Conservation (phyloP, 2,888 invertebrate species). For the Lottia scabra region DNA sequence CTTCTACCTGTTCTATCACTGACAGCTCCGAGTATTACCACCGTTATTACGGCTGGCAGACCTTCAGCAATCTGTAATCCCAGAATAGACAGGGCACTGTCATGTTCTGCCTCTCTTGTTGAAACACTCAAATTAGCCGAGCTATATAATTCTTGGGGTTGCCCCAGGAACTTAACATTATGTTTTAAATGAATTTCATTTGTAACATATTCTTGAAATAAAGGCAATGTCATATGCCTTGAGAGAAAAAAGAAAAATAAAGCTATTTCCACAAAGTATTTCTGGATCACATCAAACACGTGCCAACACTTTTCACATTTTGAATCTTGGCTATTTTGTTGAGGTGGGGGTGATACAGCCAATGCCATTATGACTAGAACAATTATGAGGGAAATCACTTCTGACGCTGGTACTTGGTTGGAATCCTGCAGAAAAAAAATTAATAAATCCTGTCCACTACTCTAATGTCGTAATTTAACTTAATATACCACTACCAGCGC, state of each 20-base stretch:
- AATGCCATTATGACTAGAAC: neutral
- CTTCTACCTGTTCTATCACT: conserved; percentile 64
- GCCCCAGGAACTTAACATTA: conserved; percentile 25
- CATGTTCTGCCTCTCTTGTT: conserved; percentile 52
- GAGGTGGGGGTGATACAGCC: too few relatives aligned
- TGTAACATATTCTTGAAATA: conserved; percentile 61
- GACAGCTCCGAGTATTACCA: conserved; percentile 64
- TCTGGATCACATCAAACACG: conserved; percentile 30
- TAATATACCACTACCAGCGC: too few relatives aligned
- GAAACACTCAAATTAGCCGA: conserved; percentile 27
- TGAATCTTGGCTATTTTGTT: neutral
- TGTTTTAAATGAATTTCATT: conserved; percentile 44
- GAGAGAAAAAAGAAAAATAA: conserved; percentile 58
- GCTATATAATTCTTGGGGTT: conserved; percentile 14
- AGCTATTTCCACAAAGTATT: conserved; percentile 58
- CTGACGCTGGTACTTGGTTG: too few relatives aligned
- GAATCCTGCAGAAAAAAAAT: too few relatives aligned
- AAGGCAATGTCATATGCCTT: conserved; percentile 58
- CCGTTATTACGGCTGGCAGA: conserved; percentile 61
- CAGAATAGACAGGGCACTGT: conserved; percentile 52
- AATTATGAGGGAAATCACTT: too few relatives aligned
- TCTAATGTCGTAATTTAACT: too few relatives aligned
- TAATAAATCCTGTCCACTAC: too few relatives aligned
- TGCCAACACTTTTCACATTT: neutral
- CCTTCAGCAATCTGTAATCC: conserved; percentile 66